Evolutionary conservation across 2,888 invertebrate species (phyloP), one percentile per base, ranked within the genome.

Genomic region (Plemyria rubiginata): DNA sequence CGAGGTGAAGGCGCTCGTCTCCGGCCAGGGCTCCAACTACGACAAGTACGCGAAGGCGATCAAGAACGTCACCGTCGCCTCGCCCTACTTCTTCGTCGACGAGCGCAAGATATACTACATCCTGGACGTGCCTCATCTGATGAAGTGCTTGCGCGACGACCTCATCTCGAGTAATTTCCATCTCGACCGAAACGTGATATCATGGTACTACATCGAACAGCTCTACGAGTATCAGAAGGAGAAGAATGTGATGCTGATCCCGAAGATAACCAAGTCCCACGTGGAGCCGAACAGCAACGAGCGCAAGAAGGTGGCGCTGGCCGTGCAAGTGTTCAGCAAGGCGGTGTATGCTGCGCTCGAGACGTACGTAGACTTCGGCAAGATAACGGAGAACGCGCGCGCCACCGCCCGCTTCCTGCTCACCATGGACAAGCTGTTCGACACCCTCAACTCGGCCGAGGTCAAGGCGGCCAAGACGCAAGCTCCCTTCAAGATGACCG

Each of bases 131-230:
- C 69, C 66, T 11, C 69, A 70, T 45, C 46, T 71, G 6, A 62
- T 71, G 57, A 61, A 58, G 15, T 59, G 60, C 40, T 15, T 65
- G 51, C 60, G 57, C 0, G 53, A 60, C 54, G 65, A 69, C 65
- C 66, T 73, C 22, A 69, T 71, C 66, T 68, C 67, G 5, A 74
- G 72, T 58, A 60, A 74, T 55, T 76, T 71, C 50, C 69, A 72
- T 52, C 66, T 66, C 43, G 65, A 71, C 57, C 52, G 65, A 22
- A 53, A 60, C 36, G 54, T 65, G 2, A 61, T 65, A 54, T 57
- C 60, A 61, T 58, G 60, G 70, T 41, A 53, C 58, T 60, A 59
- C 63, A 68, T 63, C 51, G 51, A 58, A 52, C 65, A 71, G 51
- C 70, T 71, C 41, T 71, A 70, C 49, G 62, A 69, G 4, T 63